These are phyloP conservation scores for Irena cyanogastra DNA, from an alignment of 2,113 vertebrate genomes.

Conservation along the genomic window DNA sequence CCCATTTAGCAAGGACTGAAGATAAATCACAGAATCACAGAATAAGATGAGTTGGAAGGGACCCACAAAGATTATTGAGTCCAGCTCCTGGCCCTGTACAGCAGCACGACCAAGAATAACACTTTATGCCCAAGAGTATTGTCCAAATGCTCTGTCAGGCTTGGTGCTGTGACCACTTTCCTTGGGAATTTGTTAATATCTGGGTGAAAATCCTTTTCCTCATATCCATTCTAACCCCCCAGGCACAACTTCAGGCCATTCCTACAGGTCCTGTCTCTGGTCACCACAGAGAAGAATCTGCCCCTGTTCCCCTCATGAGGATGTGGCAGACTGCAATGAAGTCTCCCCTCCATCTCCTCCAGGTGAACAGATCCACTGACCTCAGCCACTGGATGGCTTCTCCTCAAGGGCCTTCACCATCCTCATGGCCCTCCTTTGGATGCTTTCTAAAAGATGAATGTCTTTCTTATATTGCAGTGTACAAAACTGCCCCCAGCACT, in stretches of 20 bases:
- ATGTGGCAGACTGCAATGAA: neutral
- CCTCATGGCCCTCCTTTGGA: too few species aligned
- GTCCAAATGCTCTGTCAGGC: neutral
- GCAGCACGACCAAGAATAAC: neutral
- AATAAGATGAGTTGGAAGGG: neutral
- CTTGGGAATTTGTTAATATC: neutral
- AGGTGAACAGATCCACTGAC: neutral
- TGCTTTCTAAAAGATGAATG: neutral
- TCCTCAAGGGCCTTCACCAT: neutral
- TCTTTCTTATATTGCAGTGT: neutral
- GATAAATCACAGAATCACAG: neutral
- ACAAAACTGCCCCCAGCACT: neutral
- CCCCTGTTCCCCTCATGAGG: neutral
- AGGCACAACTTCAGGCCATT: neutral
- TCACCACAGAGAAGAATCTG: neutral
- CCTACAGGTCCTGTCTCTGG: too few species aligned
- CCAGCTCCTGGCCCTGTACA: too few species aligned
- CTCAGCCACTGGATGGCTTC: neutral
- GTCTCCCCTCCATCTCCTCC: neutral
- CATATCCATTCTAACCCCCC: neutral
- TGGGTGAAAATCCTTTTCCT: neutral
- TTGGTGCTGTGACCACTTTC: neutral
- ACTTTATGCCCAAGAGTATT: too few species aligned
- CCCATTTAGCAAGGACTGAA: accelerated
- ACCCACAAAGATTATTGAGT: neutral